Percentiles rank a stretch among this genome's conserved stretches.
phyloP scores from a whole-genome alignment of 2,797 vertebrate species.

The Okamejei kenojei region DNA sequence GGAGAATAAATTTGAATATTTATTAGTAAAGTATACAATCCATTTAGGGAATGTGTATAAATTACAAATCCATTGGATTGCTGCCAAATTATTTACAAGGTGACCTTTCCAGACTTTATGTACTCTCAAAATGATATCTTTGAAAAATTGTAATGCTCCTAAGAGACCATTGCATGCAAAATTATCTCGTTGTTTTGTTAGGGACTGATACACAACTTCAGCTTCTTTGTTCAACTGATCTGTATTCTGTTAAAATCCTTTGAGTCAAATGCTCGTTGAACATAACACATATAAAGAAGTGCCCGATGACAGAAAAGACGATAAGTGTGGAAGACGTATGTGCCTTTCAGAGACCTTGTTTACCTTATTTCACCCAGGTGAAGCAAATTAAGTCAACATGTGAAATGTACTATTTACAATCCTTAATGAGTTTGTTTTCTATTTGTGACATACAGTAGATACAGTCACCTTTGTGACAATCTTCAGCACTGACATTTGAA shows the following conservation, averaged over 20 bases:
- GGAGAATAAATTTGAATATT: constrained; percentile 32
- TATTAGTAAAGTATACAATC: constrained; percentile 26
- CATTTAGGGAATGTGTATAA: constrained; percentile 27
- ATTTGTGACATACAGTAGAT: background rate
- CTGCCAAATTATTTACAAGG: constrained; percentile 29
- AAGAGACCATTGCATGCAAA: background rate
- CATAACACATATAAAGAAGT: background rate
- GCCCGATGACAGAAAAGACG: background rate
- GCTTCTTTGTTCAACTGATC: background rate
- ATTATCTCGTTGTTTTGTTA: background rate
- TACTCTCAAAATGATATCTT: background rate
- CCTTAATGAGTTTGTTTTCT: background rate
- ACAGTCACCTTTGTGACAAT: background rate
- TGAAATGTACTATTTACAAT: background rate
- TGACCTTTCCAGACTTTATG: constrained; percentile 7
- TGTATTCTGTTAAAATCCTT: background rate
- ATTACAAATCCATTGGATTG: constrained; percentile 5
- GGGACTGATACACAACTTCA: background rate
- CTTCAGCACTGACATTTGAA: background rate
- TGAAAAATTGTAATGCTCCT: background rate
- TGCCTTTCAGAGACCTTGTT: too few species aligned
- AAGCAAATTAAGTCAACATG: constrained; percentile 7
- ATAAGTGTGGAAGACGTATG: too few species aligned
- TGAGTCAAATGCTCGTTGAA: background rate
- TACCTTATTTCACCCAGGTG: background rate